phyloP scores from a whole-genome alignment of 2,113 vertebrate species.

The Paedocypris sp. region DNA sequence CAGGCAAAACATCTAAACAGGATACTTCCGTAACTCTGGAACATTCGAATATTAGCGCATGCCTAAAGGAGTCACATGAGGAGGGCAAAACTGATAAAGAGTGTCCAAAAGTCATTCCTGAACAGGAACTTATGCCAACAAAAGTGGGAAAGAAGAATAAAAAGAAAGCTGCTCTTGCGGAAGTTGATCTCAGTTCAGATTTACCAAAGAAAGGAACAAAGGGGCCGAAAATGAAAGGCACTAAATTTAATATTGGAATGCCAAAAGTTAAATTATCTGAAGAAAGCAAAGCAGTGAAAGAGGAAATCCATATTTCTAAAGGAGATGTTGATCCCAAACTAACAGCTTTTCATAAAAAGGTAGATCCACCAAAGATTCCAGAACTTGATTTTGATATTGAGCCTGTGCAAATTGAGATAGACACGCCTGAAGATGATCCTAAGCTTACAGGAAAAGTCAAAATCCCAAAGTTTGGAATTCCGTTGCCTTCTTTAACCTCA shows the following conservation, averaged over 20 bases:
- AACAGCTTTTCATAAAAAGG: conserved; percentile 32
- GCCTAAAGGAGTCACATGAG: not conserved
- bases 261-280: conserved; percentile 49
- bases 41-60: conserved; percentile 19
- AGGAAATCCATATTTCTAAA: conserved; percentile 42
- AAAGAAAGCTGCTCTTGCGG: conserved; percentile 45
- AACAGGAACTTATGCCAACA: conserved; percentile 43
- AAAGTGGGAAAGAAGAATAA: conserved; percentile 36
- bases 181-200: conserved; percentile 36
- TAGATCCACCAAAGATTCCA: conserved; percentile 50
- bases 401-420: conserved; percentile 34
- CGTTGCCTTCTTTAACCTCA: conserved; percentile 51
- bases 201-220: conserved; percentile 35
- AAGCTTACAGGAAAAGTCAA: conserved; percentile 55
- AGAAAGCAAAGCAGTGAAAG: conserved; percentile 28
- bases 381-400: conserved; percentile 54
- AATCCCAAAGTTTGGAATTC: conserved; percentile 64
- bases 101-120: conserved; percentile 37
- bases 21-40: no score
- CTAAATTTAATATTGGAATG: conserved; percentile 54
- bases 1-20: no score
- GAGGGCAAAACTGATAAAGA: conserved; percentile 42
- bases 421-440: conserved; percentile 26
- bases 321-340: not conserved
- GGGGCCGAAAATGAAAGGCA: conserved; percentile 50